Percentiles rank a stretch among this genome's conserved stretches.
Evolutionary conservation across 2,797 vertebrate species (phyloP).

Genomic region (Siniperca obscura): DNA sequence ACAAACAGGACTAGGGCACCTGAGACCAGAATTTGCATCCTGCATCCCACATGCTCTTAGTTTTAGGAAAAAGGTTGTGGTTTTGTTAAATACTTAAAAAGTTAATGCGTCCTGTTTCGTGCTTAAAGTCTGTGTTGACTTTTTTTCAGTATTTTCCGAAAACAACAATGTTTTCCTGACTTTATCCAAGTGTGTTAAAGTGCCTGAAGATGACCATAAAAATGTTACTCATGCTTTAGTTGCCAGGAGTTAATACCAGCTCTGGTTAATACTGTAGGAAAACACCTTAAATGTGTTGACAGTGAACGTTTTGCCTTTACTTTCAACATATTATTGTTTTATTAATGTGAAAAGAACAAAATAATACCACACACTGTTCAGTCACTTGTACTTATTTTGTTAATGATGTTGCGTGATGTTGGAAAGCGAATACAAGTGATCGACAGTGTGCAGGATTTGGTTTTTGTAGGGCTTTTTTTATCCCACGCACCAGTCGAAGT

Average conservation of each 20-base stretch:
- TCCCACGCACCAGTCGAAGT: not conserved
- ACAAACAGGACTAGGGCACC: not conserved
- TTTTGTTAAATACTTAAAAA: conserved; percentile 18
- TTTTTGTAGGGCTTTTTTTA: not conserved
- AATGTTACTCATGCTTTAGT: not conserved
- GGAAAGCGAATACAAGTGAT: not conserved
- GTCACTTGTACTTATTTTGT: not conserved
- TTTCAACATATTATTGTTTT: not conserved
- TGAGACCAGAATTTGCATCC: conserved; percentile 1
- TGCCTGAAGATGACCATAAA: conserved; percentile 2
- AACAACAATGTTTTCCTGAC: conserved; percentile 11
- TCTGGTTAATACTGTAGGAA: not conserved
- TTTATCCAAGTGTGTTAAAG: not conserved
- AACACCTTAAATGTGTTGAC: not conserved
- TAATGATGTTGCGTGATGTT: not conserved
- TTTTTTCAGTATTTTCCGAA: conserved; percentile 8
- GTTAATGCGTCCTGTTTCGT: not conserved
- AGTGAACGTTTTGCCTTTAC: not conserved
- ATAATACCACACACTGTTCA: not conserved
- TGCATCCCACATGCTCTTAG: not conserved
- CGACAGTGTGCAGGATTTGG: not conserved
- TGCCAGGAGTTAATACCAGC: not conserved
- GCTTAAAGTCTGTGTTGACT: not conserved
- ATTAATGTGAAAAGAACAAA: not conserved
- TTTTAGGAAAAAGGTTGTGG: conserved; percentile 15